phyloP scores from a whole-genome alignment of 2,888 invertebrate genomes.

The Buathra laborator region DNA sequence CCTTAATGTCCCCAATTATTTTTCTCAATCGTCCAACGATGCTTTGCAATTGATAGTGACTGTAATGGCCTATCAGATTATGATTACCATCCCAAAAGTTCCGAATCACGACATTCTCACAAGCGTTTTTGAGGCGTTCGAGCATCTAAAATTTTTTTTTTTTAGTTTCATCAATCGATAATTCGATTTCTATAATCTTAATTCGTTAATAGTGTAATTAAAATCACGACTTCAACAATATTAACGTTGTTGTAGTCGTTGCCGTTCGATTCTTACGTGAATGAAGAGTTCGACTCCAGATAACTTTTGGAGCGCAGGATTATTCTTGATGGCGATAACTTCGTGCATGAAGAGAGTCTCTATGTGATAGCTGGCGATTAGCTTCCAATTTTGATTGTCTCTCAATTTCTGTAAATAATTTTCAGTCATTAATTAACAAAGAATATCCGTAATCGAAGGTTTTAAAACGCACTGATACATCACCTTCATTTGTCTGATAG shows the following conservation, averaged over 20 bases:
- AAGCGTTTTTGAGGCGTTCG: conserved; percentile 81
- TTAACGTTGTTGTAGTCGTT: not conserved
- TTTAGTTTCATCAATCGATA: conserved; percentile 68
- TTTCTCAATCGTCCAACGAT: conserved; percentile 62
- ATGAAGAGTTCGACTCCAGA: conserved; percentile 70
- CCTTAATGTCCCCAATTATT: conserved; percentile 67
- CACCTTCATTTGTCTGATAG: conserved; percentile 79
- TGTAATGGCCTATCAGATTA: conserved; percentile 84
- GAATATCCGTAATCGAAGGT: not conserved
- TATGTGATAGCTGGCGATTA: conserved; percentile 87
- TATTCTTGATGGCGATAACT: conserved; percentile 71
- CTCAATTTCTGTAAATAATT: conserved; percentile 85
- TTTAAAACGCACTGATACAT: not conserved
- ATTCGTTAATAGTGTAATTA: not conserved
- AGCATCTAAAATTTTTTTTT: conserved; percentile 84
- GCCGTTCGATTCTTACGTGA: conserved; percentile 66
- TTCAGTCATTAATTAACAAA: not conserved
- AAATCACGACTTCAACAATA: no score
- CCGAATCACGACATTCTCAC: conserved; percentile 80
- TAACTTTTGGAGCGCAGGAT: conserved; percentile 47
- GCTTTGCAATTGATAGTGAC: not conserved
- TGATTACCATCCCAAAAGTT: conserved; percentile 86
- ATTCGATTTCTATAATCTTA: conserved; percentile 34
- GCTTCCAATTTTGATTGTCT: conserved; percentile 84
- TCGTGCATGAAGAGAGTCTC: conserved; percentile 87